Base-by-base conservation (phyloP, 2,113 vertebrate species). In the Tragelaphus buxtoni region DNA sequence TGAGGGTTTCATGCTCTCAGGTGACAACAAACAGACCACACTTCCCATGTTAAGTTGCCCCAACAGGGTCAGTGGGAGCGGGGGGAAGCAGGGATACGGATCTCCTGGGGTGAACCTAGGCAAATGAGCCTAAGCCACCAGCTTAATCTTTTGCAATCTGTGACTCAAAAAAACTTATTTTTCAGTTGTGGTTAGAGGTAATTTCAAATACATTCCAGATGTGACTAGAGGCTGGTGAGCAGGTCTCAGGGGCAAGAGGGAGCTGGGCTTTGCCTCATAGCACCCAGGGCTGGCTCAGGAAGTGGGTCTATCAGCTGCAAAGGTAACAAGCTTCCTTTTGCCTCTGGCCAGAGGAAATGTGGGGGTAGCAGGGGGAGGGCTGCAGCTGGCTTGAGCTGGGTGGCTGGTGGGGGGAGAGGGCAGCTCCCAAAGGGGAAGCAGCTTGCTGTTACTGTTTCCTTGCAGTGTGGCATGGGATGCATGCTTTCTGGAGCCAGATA, bases 251-350 rank as follows among this genome's bases (percentile, higher is more conserved):
- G 96, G 97, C 97, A 0, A 0, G 47, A 83, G 96, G 94, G 96
- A 96, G 93, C 95, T 97, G 80, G 96, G 95, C 96, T 88, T 86
- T 85, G 97, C 90, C 0, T 63, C 81, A 80, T 97, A 96, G 98
- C 98, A 98, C 98, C 98, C 97, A 97, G 97, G 97, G 97, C 98
- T 98, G 98, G 97, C 97, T 97, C 90, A 86, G 98, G 96, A 98
- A 98, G 88, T 81, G 84, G 83, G 79, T 95, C 98, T 98, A 95
- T 97, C 30, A 4, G 97, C 94, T 95, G 97, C 94, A 91, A 88
- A 97, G 84, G 98, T 97, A 96, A 98, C 90, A 81, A 87, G 95
- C 88, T 98, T 98, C 98, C 97, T 97, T 84, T 98, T 17, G 95
- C 98, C 98, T 96, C 91, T 88, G 98, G 98, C 96, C 95, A 97